Evolutionary conservation across 1,140 invertebrate genomes (phyloP).

Genomic region (Tenebrio molitor): DNA sequence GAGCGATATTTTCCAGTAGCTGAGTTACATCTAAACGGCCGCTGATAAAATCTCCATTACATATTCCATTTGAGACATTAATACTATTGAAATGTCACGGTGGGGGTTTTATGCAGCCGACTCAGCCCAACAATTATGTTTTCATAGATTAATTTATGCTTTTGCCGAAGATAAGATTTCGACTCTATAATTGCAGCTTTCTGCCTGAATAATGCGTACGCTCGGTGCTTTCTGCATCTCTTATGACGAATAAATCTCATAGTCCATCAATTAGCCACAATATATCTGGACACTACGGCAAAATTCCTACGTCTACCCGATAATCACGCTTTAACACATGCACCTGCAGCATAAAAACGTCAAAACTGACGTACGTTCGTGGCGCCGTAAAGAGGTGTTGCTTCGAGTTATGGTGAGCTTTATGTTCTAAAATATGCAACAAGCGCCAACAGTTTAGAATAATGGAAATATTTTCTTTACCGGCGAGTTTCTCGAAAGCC

Average conservation of each 20-base stretch:
- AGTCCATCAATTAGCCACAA: constrained; percentile 19
- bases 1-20: constrained; percentile 25
- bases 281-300: not conserved
- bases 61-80: constrained; percentile 20
- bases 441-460: no score
- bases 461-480: no score
- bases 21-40: not conserved
- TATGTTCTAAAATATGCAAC: no score
- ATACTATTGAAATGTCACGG: constrained; percentile 23
- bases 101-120: constrained; percentile 13
- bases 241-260: constrained; percentile 32
- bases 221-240: constrained; percentile 11
- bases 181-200: constrained; percentile 27
- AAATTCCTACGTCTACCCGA: not conserved
- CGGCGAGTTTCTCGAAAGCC: no score
- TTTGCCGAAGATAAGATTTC: constrained; percentile 13
- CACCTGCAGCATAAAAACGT: no score
- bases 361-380: no score
- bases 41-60: constrained; percentile 23
- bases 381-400: no score
- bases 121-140: constrained; percentile 35
- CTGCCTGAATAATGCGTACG: constrained; percentile 12
- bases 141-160: constrained; percentile 31
- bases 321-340: no score
- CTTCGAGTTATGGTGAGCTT: no score